These are phyloP conservation scores for Alviniconcha marisindica DNA, from an alignment of 1,140 invertebrate genomes.

Conservation along the genomic window DNA sequence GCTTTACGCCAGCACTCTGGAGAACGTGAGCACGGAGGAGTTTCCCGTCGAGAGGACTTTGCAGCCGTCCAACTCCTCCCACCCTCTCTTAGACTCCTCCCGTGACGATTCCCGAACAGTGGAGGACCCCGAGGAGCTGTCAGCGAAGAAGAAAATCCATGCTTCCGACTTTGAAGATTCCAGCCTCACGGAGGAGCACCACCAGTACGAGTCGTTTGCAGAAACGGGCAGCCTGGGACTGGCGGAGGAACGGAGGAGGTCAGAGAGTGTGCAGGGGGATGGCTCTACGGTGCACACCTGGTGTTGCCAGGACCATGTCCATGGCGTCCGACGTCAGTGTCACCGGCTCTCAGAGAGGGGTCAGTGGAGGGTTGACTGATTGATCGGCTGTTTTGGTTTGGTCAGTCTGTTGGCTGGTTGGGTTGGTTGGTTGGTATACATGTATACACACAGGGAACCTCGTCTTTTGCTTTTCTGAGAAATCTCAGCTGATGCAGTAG, in stretches of 20 bases:
- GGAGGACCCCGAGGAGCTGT: background rate
- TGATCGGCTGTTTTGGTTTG: background rate
- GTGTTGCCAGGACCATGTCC: background rate
- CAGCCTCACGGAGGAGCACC: background rate
- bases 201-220: constrained; percentile 4
- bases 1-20: constrained; percentile 15
- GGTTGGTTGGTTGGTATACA: background rate
- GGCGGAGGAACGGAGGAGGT: background rate
- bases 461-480: no score
- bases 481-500: no score
- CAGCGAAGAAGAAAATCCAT: background rate
- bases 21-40: background rate
- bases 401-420: background rate
- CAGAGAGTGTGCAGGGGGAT: background rate
- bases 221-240: constrained; percentile 6
- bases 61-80: background rate
- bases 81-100: background rate
- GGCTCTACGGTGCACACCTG: background rate
- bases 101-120: background rate
- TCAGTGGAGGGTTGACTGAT: background rate
- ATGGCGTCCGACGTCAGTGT: background rate
- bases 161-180: background rate
- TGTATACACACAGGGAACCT: no score
- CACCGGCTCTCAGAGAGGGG: background rate
- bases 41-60: background rate